phyloP scores from a whole-genome alignment of 2,797 vertebrate species.

The Leptatherina wallacei region DNA sequence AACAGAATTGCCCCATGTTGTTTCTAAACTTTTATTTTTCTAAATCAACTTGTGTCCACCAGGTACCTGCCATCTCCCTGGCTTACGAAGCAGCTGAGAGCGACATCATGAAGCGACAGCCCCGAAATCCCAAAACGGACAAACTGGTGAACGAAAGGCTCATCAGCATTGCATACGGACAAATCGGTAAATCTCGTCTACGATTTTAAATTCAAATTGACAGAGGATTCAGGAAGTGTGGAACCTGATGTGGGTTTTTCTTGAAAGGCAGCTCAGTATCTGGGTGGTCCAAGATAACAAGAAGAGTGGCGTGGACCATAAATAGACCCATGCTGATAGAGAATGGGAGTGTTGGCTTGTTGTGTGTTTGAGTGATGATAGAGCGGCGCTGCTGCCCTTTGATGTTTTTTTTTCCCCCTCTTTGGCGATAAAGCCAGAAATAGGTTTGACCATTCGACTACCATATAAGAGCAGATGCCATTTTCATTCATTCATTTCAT shows the following conservation, averaged over 20 bases:
- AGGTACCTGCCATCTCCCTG: slow-evolving; percentile 97
- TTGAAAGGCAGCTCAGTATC: slow-evolving; percentile 21
- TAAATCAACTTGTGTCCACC: not conserved
- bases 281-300: slow-evolving; percentile 52
- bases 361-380: slow-evolving; percentile 33
- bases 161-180: slow-evolving; percentile 97
- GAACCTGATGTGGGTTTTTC: not conserved
- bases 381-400: slow-evolving; percentile 7
- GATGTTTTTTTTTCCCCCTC: slow-evolving; percentile 33
- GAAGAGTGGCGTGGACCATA: slow-evolving; percentile 46
- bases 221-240: not conserved
- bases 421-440: slow-evolving; percentile 54
- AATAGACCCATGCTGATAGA: slow-evolving; percentile 61
- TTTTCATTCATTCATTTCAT: too few relatives aligned
- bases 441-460: slow-evolving; percentile 18
- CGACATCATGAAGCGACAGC: slow-evolving; percentile 99
- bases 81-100: slow-evolving; percentile 97
- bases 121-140: slow-evolving; percentile 94
- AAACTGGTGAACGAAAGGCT: slow-evolving; percentile 96
- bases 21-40: not conserved
- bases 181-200: slow-evolving; percentile 86
- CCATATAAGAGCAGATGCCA: slow-evolving; percentile 28
- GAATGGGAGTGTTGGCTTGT: slow-evolving; percentile 16
- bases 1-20: too few relatives aligned
- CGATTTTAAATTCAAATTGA: not conserved